A percentile compares a stretch with the other conserved stretches of the same genome.
These are phyloP conservation scores for Ochropacha duplaris DNA, from an alignment of 2,888 invertebrate genomes.

Conservation along the genomic window DNA sequence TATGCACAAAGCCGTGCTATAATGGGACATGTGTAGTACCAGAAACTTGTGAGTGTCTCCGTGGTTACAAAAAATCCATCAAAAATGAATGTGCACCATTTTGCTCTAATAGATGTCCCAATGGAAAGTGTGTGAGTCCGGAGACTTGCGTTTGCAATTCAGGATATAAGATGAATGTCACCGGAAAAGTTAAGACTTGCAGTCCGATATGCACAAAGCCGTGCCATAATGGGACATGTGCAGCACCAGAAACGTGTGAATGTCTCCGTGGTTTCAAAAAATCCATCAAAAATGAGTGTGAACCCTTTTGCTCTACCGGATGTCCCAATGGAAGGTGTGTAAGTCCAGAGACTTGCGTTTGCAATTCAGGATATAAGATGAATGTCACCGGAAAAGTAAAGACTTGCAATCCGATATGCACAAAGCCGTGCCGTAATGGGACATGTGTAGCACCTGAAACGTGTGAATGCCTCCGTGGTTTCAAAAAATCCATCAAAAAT, in stretches of 20 bases:
- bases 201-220: neutral
- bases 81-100: too few relatives aligned
- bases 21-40: too few relatives aligned
- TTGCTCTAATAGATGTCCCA: too few relatives aligned
- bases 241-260: conserved; percentile 34
- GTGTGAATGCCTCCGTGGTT: conserved; percentile 38
- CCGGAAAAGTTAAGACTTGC: too few relatives aligned
- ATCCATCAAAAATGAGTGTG: conserved; percentile 14
- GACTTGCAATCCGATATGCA: conserved; percentile 37
- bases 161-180: too few relatives aligned
- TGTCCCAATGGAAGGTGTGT: conserved; percentile 20
- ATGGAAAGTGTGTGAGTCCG: too few relatives aligned
- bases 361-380: conserved; percentile 22
- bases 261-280: conserved; percentile 32
- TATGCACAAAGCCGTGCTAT: too few relatives aligned
- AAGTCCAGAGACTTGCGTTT: conserved; percentile 7
- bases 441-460: conserved; percentile 35
- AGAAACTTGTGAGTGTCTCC: too few relatives aligned
- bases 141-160: too few relatives aligned
- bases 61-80: too few relatives aligned
- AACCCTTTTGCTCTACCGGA: conserved; percentile 15
- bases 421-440: conserved; percentile 30
- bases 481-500: conserved; percentile 15
- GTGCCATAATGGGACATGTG: conserved; percentile 38
- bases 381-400: neutral